Evolutionary conservation across 2,113 vertebrate species (phyloP).

Genomic region (Xenotilapia leptura): DNA sequence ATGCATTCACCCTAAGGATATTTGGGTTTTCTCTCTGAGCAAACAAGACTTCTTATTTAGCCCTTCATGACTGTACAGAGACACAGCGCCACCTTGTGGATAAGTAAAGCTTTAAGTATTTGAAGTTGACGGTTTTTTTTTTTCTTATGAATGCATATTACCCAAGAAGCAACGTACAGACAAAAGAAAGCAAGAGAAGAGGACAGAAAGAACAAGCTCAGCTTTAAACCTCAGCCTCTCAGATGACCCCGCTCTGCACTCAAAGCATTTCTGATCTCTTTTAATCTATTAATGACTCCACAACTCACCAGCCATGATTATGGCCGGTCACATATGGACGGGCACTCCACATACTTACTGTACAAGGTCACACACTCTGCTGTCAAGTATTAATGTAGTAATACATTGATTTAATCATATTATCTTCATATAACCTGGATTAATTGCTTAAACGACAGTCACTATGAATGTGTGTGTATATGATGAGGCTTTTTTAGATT

Average conservation of each 20-base stretch:
- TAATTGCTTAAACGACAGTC: background rate
- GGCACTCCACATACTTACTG: slow-evolving; percentile 31
- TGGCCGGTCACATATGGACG: slow-evolving; percentile 40
- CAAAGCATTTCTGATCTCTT: slow-evolving; percentile 54
- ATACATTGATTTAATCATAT: slow-evolving; percentile 38
- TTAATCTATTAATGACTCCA: slow-evolving; percentile 60
- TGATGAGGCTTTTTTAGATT: background rate
- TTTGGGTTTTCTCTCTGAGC: slow-evolving; percentile 52
- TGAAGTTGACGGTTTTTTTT: rapidly evolving
- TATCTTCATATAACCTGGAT: background rate
- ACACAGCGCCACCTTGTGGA: slow-evolving; percentile 64
- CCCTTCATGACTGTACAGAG: background rate
- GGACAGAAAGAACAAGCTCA: background rate
- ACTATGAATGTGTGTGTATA: background rate
- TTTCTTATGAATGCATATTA: background rate
- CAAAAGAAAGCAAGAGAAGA: background rate
- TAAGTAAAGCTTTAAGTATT: background rate
- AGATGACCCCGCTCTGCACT: slow-evolving; percentile 41
- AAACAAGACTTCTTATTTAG: slow-evolving; percentile 6
- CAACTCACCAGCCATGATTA: slow-evolving; percentile 49
- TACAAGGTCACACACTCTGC: background rate
- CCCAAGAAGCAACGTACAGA: background rate
- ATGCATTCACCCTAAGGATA: slow-evolving; percentile 51
- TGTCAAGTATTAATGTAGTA: slow-evolving; percentile 22
- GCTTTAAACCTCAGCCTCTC: slow-evolving; percentile 56